Percentiles rank a stretch among this genome's conserved stretches.
Evolutionary conservation across 1,140 invertebrate species (phyloP).

Genomic region (Drosophila jambulina): DNA sequence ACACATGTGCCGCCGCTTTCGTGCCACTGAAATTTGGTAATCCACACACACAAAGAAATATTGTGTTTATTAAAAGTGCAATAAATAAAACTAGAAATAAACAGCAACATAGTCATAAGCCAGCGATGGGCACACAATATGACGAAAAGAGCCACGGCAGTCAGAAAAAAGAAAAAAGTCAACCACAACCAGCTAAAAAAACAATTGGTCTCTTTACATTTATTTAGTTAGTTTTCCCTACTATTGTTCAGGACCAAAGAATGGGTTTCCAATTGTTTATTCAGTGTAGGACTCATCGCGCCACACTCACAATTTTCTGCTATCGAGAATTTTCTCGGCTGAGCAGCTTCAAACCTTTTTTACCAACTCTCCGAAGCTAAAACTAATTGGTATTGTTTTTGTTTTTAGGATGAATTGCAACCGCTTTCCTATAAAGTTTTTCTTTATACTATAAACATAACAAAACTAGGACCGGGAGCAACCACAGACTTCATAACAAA

Average conservation of each 20-base stretch:
- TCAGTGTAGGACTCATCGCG: not conserved
- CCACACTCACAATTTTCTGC: not conserved
- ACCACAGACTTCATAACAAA: not conserved
- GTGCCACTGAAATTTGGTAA: constrained; percentile 43
- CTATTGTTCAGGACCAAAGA: not conserved
- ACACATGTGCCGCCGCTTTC: constrained; percentile 60
- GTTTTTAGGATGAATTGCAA: not conserved
- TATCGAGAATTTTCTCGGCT: not conserved
- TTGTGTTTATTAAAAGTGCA: not conserved
- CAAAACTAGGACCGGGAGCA: not conserved
- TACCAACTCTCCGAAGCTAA: not conserved
- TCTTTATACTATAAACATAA: too few species aligned
- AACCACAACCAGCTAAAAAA: not conserved
- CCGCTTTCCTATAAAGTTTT: not conserved
- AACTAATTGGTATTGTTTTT: too few species aligned
- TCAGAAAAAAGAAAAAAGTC: not conserved
- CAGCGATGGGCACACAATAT: not conserved
- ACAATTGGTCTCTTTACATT: too few species aligned
- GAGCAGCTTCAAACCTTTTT: not conserved
- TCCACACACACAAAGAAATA: constrained; percentile 9
- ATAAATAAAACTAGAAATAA: not conserved
- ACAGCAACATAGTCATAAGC: not conserved
- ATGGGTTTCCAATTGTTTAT: not conserved
- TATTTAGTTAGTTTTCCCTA: not conserved
- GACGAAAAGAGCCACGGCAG: not conserved